Evolutionary conservation across 2,113 vertebrate genomes (phyloP).

Genomic region (Tinamus guttatus): DNA sequence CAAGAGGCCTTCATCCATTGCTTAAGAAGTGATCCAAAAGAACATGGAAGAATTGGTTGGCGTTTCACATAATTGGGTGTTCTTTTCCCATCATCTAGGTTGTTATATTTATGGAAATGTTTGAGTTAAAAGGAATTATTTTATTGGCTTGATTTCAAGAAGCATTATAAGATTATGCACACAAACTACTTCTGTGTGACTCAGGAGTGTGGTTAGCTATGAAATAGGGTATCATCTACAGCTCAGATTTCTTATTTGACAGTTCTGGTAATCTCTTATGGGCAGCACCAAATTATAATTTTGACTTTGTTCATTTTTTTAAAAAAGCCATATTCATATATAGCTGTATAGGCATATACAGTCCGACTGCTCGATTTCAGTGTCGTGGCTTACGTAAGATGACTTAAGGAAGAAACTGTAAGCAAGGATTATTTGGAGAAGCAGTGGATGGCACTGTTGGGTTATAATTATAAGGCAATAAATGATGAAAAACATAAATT

Average conservation of each 20-base stretch:
- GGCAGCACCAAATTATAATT: conserved; percentile 14
- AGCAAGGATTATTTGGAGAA: conserved; percentile 63
- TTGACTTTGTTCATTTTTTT: not conserved
- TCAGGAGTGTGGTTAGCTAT: not conserved
- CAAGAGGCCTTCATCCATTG: not conserved
- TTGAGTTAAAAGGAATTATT: conserved; percentile 17
- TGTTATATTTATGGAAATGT: not conserved
- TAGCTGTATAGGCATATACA: not conserved
- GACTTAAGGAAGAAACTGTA: conserved; percentile 24
- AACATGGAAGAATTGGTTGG: not conserved
- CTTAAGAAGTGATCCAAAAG: not conserved
- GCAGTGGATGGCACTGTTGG: conserved; percentile 79
- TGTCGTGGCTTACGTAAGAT: not conserved
- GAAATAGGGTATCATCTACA: conserved; percentile 15
- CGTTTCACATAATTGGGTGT: not conserved
- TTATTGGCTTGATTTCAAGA: conserved; percentile 41
- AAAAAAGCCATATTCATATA: not conserved
- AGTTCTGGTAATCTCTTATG: conserved; percentile 34
- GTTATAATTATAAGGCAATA: conserved; percentile 71
- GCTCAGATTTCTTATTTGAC: conserved; percentile 30
- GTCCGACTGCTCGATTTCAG: not conserved
- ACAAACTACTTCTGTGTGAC: not conserved
- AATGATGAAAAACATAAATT: conserved; percentile 47
- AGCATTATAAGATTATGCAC: not conserved
- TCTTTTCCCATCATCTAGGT: not conserved